These are phyloP conservation scores for Alosa sapidissima DNA, from an alignment of 2,797 vertebrate genomes.

Conservation along the genomic window DNA sequence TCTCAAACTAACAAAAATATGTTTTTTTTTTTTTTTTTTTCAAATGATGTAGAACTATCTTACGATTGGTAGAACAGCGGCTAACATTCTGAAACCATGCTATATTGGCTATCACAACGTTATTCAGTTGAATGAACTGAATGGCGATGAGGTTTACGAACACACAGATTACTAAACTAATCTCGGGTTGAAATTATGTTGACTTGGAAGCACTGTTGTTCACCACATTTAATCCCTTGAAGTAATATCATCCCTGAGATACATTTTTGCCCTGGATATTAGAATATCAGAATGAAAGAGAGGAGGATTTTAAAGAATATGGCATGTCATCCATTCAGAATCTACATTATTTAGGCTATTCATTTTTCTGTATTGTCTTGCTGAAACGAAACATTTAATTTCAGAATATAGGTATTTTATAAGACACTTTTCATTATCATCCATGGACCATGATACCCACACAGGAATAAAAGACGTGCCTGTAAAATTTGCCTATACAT, in stretches of 20 bases:
- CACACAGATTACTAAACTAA: slow-evolving; percentile 49
- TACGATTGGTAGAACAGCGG: no score
- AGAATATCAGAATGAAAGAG: slow-evolving; percentile 33
- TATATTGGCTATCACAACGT: background rate
- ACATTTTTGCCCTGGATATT: slow-evolving; percentile 41
- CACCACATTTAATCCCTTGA: slow-evolving; percentile 47
- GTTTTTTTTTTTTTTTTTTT: background rate
- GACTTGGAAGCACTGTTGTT: slow-evolving; percentile 32
- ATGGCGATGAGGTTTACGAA: slow-evolving; percentile 30
- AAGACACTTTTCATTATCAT: background rate
- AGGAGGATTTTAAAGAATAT: background rate
- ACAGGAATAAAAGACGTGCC: background rate
- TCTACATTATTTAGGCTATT: background rate
- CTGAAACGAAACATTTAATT: background rate
- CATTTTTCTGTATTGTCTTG: background rate
- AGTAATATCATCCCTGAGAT: slow-evolving; percentile 41
- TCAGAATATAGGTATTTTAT: background rate
- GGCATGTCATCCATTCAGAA: background rate
- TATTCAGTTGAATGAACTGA: slow-evolving; percentile 6
- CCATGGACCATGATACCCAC: background rate
- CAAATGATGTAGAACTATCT: background rate
- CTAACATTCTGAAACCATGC: background rate
- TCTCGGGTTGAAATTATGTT: slow-evolving; percentile 51
- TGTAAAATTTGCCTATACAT: slow-evolving; percentile 21
- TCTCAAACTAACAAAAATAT: no score